Percentiles rank a stretch among this genome's conserved stretches.
Conservation (phyloP, 2,113 vertebrate species). For the Rhodinocichla rosea region DNA sequence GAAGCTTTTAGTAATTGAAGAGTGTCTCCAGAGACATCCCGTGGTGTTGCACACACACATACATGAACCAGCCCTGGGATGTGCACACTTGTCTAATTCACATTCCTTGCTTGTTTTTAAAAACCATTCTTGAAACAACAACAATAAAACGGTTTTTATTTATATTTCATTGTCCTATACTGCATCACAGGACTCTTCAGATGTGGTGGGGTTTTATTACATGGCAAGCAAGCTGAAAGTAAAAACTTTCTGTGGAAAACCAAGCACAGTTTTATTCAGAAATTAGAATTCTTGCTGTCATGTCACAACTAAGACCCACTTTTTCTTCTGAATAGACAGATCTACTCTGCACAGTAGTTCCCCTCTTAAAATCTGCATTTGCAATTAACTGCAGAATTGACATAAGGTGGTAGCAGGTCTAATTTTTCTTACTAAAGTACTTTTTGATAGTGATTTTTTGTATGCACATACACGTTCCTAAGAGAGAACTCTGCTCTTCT, state of each 20-base stretch:
- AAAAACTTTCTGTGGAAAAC: neutral
- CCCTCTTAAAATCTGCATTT: neutral
- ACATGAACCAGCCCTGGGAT: neutral
- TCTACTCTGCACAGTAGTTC: neutral
- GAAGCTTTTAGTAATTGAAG: neutral
- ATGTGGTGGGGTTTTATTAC: neutral
- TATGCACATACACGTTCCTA: neutral
- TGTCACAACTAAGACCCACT: neutral
- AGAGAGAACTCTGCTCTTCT: constrained; percentile 4
- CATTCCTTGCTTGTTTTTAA: neutral
- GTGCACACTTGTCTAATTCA: neutral
- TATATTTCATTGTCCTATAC: neutral
- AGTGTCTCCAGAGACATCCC: neutral
- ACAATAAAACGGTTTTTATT: neutral
- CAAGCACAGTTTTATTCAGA: neutral
- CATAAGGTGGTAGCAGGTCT: neutral
- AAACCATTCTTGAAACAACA: neutral
- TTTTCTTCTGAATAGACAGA: neutral
- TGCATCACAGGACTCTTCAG: neutral
- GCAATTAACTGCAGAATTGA: constrained; percentile 8
- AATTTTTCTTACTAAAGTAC: neutral
- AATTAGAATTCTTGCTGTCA: neutral
- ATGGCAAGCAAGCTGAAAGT: neutral
- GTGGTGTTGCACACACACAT: neutral
- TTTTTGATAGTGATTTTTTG: neutral